A percentile compares a stretch with the other conserved stretches of the same genome.
These are phyloP conservation scores for Ostrea denselamellosa DNA, from an alignment of 1,140 invertebrate genomes.

Conservation along the genomic window DNA sequence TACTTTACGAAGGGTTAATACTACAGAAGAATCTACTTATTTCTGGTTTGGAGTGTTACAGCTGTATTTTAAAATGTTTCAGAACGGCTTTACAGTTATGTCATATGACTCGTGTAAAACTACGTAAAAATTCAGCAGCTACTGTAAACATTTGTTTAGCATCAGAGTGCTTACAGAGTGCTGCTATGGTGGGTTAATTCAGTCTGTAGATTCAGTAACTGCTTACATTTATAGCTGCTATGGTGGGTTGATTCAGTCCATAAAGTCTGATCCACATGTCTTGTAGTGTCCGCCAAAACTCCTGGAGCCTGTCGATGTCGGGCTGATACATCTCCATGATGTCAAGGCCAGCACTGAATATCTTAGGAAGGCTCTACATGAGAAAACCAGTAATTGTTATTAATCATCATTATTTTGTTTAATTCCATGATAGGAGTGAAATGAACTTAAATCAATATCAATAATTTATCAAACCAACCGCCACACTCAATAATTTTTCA, in stretches of 20 bases:
- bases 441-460: too few relatives aligned
- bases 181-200: constrained; percentile 86
- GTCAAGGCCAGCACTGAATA: constrained; percentile 91
- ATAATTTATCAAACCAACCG: too few relatives aligned
- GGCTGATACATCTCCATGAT: constrained; percentile 93
- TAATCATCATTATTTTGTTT: too few relatives aligned
- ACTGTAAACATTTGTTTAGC: not conserved
- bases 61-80: too few relatives aligned
- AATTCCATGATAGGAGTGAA: too few relatives aligned
- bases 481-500: too few relatives aligned
- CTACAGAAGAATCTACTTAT: too few relatives aligned
- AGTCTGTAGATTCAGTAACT: constrained; percentile 86
- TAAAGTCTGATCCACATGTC: constrained; percentile 89
- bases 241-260: constrained; percentile 85
- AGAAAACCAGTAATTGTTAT: not conserved
- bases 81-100: too few relatives aligned
- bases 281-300: constrained; percentile 89
- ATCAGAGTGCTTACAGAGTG: constrained; percentile 85
- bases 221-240: constrained; percentile 90
- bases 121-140: too few relatives aligned
- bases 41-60: too few relatives aligned
- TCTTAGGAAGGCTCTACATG: constrained; percentile 84
- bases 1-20: too few relatives aligned
- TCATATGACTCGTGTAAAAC: too few relatives aligned
- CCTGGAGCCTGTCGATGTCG: constrained; percentile 83